These are phyloP conservation scores for Discoglossus pictus DNA, from an alignment of 2,797 vertebrate species.

Conservation along the genomic window DNA sequence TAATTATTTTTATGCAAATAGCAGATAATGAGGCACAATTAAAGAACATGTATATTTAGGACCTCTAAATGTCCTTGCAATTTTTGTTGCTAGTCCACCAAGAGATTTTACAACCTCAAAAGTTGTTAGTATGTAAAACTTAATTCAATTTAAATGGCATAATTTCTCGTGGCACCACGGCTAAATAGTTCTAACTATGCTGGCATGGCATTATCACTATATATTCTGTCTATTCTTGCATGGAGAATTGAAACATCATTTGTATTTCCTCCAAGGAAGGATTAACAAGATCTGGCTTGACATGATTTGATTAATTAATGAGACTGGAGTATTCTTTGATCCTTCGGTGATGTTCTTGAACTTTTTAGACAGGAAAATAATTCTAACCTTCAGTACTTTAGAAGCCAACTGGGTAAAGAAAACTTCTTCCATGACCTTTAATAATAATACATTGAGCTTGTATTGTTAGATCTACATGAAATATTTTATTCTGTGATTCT, in stretches of 20 bases:
- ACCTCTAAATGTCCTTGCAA: slow-evolving; percentile 14
- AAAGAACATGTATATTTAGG: not conserved
- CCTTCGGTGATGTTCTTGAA: slow-evolving; percentile 62
- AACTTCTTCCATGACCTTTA: slow-evolving; percentile 62
- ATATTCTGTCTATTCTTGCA: slow-evolving; percentile 66
- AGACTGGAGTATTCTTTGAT: slow-evolving; percentile 62
- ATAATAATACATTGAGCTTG: slow-evolving; percentile 62
- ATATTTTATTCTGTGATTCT: slow-evolving; percentile 44
- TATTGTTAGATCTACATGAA: slow-evolving; percentile 56
- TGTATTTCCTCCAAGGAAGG: slow-evolving; percentile 64
- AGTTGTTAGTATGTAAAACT: slow-evolving; percentile 37
- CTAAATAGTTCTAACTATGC: slow-evolving; percentile 56
- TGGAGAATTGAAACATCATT: slow-evolving; percentile 68
- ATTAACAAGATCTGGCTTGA: slow-evolving; percentile 68
- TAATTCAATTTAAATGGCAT: slow-evolving; percentile 49
- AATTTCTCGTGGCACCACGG: slow-evolving; percentile 52
- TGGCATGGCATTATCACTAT: slow-evolving; percentile 59
- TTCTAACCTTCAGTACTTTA: slow-evolving; percentile 68
- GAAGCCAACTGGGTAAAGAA: slow-evolving; percentile 64
- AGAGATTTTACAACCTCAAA: slow-evolving; percentile 24
- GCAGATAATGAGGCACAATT: no score
- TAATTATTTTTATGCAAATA: no score
- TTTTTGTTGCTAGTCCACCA: not conserved
- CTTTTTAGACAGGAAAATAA: slow-evolving; percentile 64
- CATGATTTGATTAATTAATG: slow-evolving; percentile 70